phyloP scores from a whole-genome alignment of 2,797 vertebrate species.

The Coccyzus lansbergi region DNA sequence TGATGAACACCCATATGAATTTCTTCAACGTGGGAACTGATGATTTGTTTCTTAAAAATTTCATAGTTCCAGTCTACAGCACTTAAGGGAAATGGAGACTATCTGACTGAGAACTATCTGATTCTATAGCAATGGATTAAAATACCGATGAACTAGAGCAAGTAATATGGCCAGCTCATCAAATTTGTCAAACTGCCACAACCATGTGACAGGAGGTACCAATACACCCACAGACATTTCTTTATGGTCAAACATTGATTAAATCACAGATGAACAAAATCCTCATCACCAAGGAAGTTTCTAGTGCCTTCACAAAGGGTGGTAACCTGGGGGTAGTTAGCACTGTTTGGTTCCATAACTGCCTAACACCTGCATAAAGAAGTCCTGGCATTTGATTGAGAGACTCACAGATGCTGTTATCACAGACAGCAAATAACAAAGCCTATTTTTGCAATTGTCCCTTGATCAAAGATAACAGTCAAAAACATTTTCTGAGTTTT shows the following conservation, averaged over 20 bases:
- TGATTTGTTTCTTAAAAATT: neutral
- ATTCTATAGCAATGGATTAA: neutral
- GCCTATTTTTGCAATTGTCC: neutral
- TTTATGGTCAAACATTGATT: neutral
- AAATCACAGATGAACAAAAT: neutral
- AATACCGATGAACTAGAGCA: neutral
- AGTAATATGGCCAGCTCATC: neutral
- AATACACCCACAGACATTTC: neutral
- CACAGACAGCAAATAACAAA: neutral
- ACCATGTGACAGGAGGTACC: neutral
- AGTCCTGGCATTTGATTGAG: neutral
- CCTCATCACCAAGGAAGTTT: neutral
- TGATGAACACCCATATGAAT: neutral
- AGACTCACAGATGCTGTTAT: neutral
- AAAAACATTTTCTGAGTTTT: neutral
- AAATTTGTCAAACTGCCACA: rapidly evolving
- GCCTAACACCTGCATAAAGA: neutral
- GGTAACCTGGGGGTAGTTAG: rapidly evolving
- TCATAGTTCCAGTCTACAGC: neutral
- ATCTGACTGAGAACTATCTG: neutral
- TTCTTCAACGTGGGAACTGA: neutral
- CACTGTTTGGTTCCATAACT: neutral
- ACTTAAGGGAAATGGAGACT: neutral
- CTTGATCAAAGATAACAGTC: neutral
- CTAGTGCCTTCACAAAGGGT: neutral